phyloP scores from a whole-genome alignment of 2,113 vertebrate species.

The Actinemys pallida region DNA sequence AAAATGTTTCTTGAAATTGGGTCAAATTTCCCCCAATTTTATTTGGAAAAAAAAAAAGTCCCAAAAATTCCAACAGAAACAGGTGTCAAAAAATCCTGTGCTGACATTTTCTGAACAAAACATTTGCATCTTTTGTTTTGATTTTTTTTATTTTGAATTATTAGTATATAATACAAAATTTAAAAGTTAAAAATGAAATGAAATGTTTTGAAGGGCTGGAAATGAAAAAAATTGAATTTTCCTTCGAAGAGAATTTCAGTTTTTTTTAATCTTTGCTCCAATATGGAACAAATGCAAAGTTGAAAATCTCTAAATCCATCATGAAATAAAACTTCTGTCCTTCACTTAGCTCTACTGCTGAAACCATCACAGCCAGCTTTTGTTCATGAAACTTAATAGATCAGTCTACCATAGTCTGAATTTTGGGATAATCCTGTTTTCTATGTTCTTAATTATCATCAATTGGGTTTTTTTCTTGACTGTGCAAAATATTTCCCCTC shows the following conservation, averaged over 20 bases:
- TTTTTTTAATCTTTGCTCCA: background rate
- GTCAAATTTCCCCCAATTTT: background rate
- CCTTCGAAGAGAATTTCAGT: background rate
- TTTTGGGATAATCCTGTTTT: background rate
- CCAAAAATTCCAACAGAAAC: background rate
- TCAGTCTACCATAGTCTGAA: background rate
- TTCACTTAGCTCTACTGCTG: background rate
- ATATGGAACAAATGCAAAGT: background rate
- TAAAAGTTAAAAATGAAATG: background rate
- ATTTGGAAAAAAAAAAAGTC: background rate
- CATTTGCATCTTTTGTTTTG: background rate
- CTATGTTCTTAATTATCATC: background rate
- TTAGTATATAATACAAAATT: background rate
- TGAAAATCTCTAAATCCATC: background rate
- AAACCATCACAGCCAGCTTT: background rate
- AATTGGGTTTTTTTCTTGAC: slow-evolving; percentile 4
- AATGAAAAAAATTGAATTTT: background rate
- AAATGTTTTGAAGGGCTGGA: background rate
- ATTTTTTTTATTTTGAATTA: background rate
- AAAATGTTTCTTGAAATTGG: background rate
- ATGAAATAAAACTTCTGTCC: background rate
- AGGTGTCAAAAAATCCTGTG: no score
- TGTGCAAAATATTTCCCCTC: background rate
- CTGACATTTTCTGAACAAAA: background rate
- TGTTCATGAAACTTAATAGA: background rate